Percentiles rank a stretch among this genome's conserved stretches.
These are phyloP conservation scores for Crocodylus rhombifer DNA, from an alignment of 2,797 vertebrate species.

Conservation along the genomic window DNA sequence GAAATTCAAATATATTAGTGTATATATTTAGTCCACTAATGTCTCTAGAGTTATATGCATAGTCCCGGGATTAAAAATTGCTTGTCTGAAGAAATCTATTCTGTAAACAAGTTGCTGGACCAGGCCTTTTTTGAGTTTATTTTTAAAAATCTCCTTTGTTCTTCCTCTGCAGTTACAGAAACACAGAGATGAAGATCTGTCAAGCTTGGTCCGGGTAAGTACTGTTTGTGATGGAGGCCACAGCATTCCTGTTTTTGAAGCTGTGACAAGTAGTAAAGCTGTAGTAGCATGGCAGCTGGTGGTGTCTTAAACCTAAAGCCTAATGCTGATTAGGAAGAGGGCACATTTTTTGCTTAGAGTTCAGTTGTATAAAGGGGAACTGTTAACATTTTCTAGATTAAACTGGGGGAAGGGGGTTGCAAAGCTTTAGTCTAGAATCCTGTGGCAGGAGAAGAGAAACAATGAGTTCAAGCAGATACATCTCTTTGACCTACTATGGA, in stretches of 20 bases:
- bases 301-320: slow-evolving; percentile 27
- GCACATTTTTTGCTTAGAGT: background rate
- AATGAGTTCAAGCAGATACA: slow-evolving; percentile 6
- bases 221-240: background rate
- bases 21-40: background rate
- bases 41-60: background rate
- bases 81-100: no score
- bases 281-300: slow-evolving; percentile 12
- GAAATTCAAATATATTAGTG: background rate
- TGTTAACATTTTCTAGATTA: background rate
- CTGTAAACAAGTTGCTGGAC: background rate
- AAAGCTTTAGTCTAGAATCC: slow-evolving; percentile 12
- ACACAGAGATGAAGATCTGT: slow-evolving; percentile 98
- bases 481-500: background rate
- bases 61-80: background rate
- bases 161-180: slow-evolving; percentile 89
- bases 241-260: slow-evolving; percentile 12
- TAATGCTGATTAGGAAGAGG: background rate
- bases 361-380: slow-evolving; percentile 1
- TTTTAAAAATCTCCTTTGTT: background rate
- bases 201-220: slow-evolving; percentile 94
- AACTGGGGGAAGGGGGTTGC: background rate
- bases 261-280: background rate
- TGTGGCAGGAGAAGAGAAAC: slow-evolving; percentile 12
- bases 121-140: background rate